phyloP scores from a whole-genome alignment of 2,888 invertebrate genomes.

The Neoitamus cyanurus region DNA sequence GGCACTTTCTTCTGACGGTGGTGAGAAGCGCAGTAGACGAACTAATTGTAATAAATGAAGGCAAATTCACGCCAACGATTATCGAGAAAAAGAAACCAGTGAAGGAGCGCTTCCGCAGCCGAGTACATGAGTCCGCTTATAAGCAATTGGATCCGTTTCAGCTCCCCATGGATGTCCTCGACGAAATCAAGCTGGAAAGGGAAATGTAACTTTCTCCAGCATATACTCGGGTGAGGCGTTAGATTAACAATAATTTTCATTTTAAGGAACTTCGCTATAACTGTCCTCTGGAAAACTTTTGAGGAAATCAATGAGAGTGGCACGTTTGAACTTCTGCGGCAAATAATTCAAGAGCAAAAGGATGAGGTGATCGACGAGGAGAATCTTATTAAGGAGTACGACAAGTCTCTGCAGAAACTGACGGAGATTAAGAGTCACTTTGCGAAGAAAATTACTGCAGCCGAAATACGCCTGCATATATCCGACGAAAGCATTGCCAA shows the following conservation, averaged over 20 bases:
- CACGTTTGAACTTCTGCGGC: constrained; percentile 12
- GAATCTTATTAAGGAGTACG: constrained; percentile 38
- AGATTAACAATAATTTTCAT: background rate
- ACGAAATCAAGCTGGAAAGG: constrained; percentile 47
- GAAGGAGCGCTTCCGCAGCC: constrained; percentile 43
- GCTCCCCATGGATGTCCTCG: constrained; percentile 21
- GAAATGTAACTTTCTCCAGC: constrained; percentile 45
- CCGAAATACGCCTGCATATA: constrained; percentile 41
- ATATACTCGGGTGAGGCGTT: background rate
- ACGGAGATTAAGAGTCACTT: constrained; percentile 28
- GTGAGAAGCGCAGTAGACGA: constrained; percentile 45
- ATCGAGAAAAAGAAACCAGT: constrained; percentile 12
- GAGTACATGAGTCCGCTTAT: constrained; percentile 49
- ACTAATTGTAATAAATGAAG: constrained; percentile 48
- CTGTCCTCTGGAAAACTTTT: constrained; percentile 29
- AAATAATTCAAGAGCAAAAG: constrained; percentile 10
- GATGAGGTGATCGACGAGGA: constrained; percentile 45
- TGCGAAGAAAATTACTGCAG: constrained; percentile 11
- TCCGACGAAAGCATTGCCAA: constrained; percentile 43
- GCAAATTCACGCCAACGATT: background rate
- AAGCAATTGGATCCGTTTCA: constrained; percentile 49
- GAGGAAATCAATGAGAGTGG: constrained; percentile 33
- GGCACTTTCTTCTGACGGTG: background rate
- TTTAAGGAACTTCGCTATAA: constrained; percentile 43
- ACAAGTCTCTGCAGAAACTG: background rate